Evolutionary conservation across 2,113 vertebrate species (phyloP).

Genomic region (Scartelaos histophorus): DNA sequence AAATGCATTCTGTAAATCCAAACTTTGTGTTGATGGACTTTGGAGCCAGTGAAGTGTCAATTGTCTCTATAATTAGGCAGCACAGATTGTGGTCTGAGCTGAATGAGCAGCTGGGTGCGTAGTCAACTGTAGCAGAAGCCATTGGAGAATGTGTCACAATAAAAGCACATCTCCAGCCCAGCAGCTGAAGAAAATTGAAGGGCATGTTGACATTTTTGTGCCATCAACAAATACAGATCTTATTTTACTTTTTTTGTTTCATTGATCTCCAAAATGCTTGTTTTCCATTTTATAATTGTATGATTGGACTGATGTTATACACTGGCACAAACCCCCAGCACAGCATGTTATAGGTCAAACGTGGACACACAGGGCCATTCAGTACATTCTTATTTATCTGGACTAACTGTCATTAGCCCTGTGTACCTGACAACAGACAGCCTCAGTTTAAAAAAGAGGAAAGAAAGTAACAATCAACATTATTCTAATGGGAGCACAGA

Average conservation of each 20-base stretch:
- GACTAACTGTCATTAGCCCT: background rate
- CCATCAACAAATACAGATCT: background rate
- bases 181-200: background rate
- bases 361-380: background rate
- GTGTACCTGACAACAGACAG: background rate
- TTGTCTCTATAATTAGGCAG: constrained; percentile 51
- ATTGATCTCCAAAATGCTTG: background rate
- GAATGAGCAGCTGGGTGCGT: constrained; percentile 23
- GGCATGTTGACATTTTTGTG: background rate
- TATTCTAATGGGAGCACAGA: background rate
- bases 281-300: background rate
- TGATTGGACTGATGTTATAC: background rate
- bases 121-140: constrained; percentile 41
- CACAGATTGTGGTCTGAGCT: constrained; percentile 10
- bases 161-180: constrained; percentile 4
- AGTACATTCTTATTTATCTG: background rate
- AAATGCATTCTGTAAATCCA: background rate
- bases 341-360: background rate
- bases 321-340: background rate
- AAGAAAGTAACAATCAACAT: background rate
- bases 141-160: background rate
- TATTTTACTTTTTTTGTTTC: background rate
- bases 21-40: constrained; percentile 15
- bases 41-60: background rate
- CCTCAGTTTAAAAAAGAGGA: constrained; percentile 9